Percentiles rank a stretch among this genome's conserved stretches.
Conservation (phyloP, 2,113 vertebrate species). For the Sardina pilchardus region DNA sequence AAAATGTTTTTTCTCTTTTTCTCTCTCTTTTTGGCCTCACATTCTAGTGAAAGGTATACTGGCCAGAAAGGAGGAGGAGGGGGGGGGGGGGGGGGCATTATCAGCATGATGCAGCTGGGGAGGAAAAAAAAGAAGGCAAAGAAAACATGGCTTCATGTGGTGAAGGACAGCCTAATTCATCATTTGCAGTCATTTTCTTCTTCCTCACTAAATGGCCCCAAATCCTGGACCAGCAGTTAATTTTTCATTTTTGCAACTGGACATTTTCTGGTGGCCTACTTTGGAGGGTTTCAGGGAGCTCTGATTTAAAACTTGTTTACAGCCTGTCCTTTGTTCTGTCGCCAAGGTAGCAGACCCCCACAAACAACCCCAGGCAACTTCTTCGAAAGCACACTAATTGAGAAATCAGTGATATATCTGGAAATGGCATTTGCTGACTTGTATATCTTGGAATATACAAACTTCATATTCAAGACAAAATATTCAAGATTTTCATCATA, state of each 20-base stretch:
- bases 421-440: conserved; percentile 24
- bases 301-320: conserved; percentile 6
- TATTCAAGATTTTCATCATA: not conserved
- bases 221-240: not conserved
- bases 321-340: not conserved
- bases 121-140: not conserved
- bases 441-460: not conserved
- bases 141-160: not conserved
- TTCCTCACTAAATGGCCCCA: not conserved
- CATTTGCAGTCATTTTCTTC: not conserved
- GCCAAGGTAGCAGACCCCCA: not conserved
- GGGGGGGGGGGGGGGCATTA: not conserved
- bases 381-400: conserved; percentile 32
- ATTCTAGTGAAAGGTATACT: conserved; percentile 14
- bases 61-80: not conserved
- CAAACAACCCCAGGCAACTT: conserved; percentile 37
- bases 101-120: not conserved
- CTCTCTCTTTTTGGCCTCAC: not conserved
- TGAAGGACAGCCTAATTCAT: not conserved
- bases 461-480: not conserved
- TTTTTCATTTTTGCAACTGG: not conserved
- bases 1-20: not conserved
- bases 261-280: conserved; percentile 13
- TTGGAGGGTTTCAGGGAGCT: not conserved
- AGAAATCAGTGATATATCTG: conserved; percentile 23